These are phyloP conservation scores for Scaeva pyrastri DNA, from an alignment of 2,888 invertebrate species.

Conservation along the genomic window DNA sequence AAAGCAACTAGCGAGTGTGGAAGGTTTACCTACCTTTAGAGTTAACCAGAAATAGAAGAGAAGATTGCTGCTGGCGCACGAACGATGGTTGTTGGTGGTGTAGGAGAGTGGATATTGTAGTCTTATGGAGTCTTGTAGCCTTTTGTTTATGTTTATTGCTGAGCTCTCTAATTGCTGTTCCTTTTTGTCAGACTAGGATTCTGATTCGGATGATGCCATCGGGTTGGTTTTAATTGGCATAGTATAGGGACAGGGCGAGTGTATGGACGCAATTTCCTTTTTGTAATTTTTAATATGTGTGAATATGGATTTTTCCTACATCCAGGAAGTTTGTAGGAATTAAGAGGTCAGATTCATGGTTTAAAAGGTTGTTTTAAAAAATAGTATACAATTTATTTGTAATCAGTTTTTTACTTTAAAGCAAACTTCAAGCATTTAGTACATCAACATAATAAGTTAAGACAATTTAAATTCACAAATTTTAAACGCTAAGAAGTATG, in stretches of 20 bases:
- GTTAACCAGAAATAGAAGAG: constrained; percentile 19
- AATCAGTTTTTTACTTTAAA: too few relatives aligned
- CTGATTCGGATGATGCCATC: constrained; percentile 18
- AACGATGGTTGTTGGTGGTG: constrained; percentile 21
- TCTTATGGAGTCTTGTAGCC: constrained; percentile 18
- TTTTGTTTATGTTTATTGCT: constrained; percentile 65
- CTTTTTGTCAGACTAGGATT: not conserved
- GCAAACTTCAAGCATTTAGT: too few relatives aligned
- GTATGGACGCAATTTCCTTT: not conserved
- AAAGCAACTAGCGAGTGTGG: too few relatives aligned
- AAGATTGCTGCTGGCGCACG: constrained; percentile 9
- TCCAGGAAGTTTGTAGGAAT: not conserved
- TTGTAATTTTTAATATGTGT: not conserved
- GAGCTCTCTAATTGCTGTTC: constrained; percentile 66
- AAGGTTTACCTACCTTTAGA: too few relatives aligned
- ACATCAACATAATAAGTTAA: too few relatives aligned
- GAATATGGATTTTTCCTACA: constrained; percentile 1
- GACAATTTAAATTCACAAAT: too few relatives aligned
- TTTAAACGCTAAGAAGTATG: too few relatives aligned
- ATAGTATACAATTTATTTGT: too few relatives aligned
- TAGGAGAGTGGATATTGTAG: constrained; percentile 18
- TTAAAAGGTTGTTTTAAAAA: too few relatives aligned
- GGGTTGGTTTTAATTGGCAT: constrained; percentile 71
- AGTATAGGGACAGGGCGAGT: constrained; percentile 21
- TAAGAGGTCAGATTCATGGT: not conserved